Conservation (phyloP, 2,888 invertebrate genomes). For the Salticus scenicus region DNA sequence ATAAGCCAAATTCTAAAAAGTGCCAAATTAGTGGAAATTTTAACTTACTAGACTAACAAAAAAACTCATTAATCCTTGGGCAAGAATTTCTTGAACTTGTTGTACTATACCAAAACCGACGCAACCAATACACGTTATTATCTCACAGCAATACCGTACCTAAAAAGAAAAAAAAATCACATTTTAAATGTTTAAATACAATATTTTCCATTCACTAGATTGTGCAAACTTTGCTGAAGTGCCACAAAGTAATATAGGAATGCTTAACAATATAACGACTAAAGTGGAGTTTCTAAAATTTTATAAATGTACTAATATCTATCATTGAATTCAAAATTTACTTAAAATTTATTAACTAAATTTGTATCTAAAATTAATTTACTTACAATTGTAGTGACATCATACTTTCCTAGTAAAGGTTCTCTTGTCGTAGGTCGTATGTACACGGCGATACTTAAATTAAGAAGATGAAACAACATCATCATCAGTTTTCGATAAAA, state of each 20-base stretch:
- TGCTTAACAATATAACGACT: no score
- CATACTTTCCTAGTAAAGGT: constrained; percentile 77
- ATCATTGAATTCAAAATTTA: no score
- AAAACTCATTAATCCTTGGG: constrained; percentile 93
- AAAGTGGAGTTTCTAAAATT: no score
- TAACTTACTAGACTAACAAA: constrained; percentile 90
- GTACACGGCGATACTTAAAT: constrained; percentile 93
- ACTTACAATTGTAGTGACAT: constrained; percentile 75
- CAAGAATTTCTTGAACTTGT: constrained; percentile 94
- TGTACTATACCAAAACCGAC: constrained; percentile 91
- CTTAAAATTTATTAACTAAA: no score
- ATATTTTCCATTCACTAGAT: no score
- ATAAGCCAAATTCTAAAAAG: no score
- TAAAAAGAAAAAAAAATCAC: constrained; percentile 29
- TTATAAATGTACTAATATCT: no score
- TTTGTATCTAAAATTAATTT: no score
- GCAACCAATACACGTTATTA: constrained; percentile 89
- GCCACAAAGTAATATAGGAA: no score
- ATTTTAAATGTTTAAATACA: no score
- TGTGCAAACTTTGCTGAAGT: no score
- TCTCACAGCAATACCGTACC: constrained; percentile 85
- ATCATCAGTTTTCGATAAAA: constrained; percentile 86
- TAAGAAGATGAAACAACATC: constrained; percentile 88
- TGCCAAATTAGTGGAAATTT: no score
- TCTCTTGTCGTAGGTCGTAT: constrained; percentile 85